Conservation (phyloP, 2,113 vertebrate genomes). For the Sylvietta virens region DNA sequence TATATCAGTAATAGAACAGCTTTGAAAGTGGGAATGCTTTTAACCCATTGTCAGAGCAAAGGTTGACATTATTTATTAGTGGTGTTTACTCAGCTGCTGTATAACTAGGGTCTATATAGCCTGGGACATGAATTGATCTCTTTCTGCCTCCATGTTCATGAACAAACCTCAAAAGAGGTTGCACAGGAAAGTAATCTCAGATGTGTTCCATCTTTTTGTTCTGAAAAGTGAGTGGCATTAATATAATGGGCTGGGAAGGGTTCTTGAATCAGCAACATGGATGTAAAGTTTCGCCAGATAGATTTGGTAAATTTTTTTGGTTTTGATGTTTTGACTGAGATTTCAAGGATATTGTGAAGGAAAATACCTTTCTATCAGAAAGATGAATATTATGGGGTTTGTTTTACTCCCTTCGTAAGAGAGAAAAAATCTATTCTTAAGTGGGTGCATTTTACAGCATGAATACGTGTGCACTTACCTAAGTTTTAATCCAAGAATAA, state of each 20-base stretch:
- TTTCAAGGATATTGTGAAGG: neutral
- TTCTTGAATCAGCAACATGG: neutral
- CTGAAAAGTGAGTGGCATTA: neutral
- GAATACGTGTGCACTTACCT: rapidly evolving
- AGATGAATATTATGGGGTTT: neutral
- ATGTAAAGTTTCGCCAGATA: neutral
- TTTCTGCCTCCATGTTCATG: neutral
- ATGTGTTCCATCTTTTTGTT: neutral
- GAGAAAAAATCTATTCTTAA: neutral
- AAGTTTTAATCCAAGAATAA: neutral
- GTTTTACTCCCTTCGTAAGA: neutral
- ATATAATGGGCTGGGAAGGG: neutral
- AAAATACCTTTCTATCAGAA: neutral
- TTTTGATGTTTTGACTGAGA: neutral
- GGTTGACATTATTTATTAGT: neutral
- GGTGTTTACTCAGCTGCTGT: neutral
- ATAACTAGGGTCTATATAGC: neutral
- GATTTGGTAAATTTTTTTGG: neutral
- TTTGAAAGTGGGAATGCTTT: neutral
- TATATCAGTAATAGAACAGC: neutral
- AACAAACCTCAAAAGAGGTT: neutral
- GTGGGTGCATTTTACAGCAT: neutral
- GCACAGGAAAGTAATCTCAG: neutral
- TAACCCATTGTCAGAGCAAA: neutral
- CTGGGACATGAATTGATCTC: neutral